Percentiles rank a stretch among this genome's conserved stretches.
Evolutionary conservation across 2,113 vertebrate genomes (phyloP).

Genomic region (Dipodomys merriami): DNA sequence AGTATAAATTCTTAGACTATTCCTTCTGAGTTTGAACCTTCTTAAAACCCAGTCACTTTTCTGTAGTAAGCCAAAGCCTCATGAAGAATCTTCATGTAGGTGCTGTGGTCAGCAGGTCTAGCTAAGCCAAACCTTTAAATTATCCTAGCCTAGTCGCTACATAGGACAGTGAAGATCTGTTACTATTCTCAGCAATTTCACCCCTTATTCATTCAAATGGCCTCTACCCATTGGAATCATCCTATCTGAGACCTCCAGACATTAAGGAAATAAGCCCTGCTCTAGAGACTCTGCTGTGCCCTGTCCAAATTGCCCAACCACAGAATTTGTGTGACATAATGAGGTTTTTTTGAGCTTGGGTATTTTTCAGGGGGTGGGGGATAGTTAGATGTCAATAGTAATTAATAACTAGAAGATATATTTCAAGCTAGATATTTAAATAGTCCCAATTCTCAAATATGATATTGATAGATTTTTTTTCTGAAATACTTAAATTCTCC

Average conservation of each 20-base stretch:
- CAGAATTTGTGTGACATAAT: background rate
- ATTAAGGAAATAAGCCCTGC: background rate
- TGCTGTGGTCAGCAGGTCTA: background rate
- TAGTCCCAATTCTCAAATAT: slow-evolving; percentile 5
- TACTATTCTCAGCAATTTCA: background rate
- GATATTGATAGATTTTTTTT: slow-evolving; percentile 39
- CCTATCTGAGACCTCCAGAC: background rate
- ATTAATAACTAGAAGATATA: background rate
- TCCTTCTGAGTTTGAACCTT: background rate
- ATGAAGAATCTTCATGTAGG: background rate
- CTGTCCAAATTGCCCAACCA: background rate
- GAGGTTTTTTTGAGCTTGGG: background rate
- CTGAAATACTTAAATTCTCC: slow-evolving; percentile 53
- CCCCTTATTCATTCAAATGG: background rate
- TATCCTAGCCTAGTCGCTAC: background rate
- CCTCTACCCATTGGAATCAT: slow-evolving; percentile 8
- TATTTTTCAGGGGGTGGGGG: background rate
- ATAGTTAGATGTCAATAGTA: background rate
- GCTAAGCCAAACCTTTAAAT: background rate
- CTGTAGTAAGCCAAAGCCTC: background rate
- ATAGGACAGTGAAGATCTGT: background rate
- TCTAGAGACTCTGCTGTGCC: background rate
- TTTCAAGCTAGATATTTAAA: background rate
- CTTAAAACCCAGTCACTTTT: background rate
- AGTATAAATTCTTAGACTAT: background rate